Base-by-base conservation (phyloP, 2,888 invertebrate species). In the Microlaimidae sp. region DNA sequence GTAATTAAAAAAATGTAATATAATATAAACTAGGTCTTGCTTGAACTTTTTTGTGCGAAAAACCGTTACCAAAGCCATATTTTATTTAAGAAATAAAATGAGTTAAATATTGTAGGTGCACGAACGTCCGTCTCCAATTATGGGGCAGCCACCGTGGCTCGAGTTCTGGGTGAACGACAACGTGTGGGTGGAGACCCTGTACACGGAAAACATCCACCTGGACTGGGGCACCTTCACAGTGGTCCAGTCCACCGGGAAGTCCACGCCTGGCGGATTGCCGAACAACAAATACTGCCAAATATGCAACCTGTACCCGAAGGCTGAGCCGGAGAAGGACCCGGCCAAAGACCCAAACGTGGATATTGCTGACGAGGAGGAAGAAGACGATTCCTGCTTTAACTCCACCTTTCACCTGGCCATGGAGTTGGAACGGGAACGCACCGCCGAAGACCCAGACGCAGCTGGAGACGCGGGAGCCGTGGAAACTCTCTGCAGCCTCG, bases 121-220 rank as follows among this genome's bases (percentile, higher is more conserved):
- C 27, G 26, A 45, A 45, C 2, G 28, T 29, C 45, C 25, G 27
- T 48, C 27, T 27, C n/a, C 10, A 48, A n/a, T 26, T 19, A n/a
- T 27, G 13, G 17, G 21, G 17, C 21, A 17, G 17, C 21, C 29
- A 17, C 17, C 24, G 17, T 43, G 51, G 27, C 41, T 23, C 21
- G 41, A 26, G 19, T 65, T 54, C 49, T 63, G 45, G 32, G 58
- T 64, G 21, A 65, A 62, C 26, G 53, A 58, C 28, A 56, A 55
- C 21, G 50, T 66, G 17, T 65, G 66, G 65, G 64, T 67, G 17
- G 67, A 67, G 52, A 46, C 65, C 27, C 65, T 61, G 50, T 67
- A 61, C 53, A 66, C 67, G 3, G 66, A 65, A 49, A 56, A 64
- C 54, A 56, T 67, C 25, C 61, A 60, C 26, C 48, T 65, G 25